Percentiles rank a stretch among this genome's conserved stretches.
phyloP scores from a whole-genome alignment of 2,113 vertebrate genomes.

The Esox niger region DNA sequence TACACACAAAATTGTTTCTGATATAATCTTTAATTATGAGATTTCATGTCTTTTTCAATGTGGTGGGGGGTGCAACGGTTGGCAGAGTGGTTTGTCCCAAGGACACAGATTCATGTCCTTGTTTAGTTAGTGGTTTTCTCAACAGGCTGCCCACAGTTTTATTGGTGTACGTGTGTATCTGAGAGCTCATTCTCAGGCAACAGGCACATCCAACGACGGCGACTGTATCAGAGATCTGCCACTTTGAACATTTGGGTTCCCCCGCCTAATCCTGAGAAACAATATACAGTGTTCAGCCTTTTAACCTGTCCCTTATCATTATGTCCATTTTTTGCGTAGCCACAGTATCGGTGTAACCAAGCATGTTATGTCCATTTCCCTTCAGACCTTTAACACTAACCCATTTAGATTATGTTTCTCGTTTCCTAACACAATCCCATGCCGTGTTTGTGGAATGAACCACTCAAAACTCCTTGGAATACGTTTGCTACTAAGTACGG shows the following conservation, averaged over 20 bases:
- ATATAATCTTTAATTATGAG: conserved; percentile 77
- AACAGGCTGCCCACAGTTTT: conserved; percentile 23
- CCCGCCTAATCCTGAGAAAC: no score
- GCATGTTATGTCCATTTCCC: conserved; percentile 29
- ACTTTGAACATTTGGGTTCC: no score
- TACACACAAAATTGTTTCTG: conserved; percentile 60
- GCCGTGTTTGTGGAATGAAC: conserved; percentile 11
- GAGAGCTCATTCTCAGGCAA: conserved; percentile 2
- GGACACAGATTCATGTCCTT: conserved; percentile 59
- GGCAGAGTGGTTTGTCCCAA: conserved; percentile 42
- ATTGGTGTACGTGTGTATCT: conserved; percentile 5
- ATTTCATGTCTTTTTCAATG: conserved; percentile 40
- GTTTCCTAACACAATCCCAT: conserved; percentile 18
- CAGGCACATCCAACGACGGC: not conserved
- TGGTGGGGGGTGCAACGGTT: conserved; percentile 21
- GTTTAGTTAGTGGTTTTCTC: conserved; percentile 53
- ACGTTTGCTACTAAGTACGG: not conserved
- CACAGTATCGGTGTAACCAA: conserved; percentile 20
- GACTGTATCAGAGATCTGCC: no score
- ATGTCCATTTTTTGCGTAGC: no score
- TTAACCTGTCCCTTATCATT: no score
- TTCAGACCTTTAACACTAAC: conserved; percentile 30
- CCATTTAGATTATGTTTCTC: conserved; percentile 2
- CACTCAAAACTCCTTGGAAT: conserved; percentile 24
- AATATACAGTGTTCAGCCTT: no score